Conservation (phyloP, 2,888 invertebrate genomes). For the Stenichneumon culpator region DNA sequence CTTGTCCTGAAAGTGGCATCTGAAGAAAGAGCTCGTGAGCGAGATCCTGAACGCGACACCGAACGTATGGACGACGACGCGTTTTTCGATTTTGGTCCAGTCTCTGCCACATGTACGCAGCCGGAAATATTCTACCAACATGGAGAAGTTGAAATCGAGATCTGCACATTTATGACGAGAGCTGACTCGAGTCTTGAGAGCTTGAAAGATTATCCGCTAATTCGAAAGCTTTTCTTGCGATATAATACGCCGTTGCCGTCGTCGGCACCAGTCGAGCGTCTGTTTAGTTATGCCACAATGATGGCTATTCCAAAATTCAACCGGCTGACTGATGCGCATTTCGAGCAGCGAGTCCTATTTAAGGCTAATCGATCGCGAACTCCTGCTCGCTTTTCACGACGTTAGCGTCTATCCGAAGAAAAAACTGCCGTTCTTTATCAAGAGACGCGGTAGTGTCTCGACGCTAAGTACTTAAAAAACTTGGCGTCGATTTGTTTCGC, state of each 20-base stretch:
- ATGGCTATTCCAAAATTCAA: constrained; percentile 42
- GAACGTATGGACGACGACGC: background rate
- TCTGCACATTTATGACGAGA: constrained; percentile 12
- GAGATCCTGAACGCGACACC: background rate
- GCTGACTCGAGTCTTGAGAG: constrained; percentile 1
- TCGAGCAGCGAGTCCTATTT: constrained; percentile 25
- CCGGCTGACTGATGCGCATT: constrained; percentile 23
- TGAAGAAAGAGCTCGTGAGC: constrained; percentile 3
- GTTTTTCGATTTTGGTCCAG: constrained; percentile 20
- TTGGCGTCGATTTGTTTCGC: no score
- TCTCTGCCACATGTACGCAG: background rate
- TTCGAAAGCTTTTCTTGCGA: constrained; percentile 17
- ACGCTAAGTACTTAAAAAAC: no score
- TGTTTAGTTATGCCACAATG: constrained; percentile 33
- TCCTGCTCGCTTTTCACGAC: constrained; percentile 95
- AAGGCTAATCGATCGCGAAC: constrained; percentile 89
- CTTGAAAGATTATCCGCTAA: constrained; percentile 11
- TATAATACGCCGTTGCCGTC: background rate
- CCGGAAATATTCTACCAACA: constrained; percentile 7
- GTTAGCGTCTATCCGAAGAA: constrained; percentile 97
- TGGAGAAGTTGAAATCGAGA: constrained; percentile 24
- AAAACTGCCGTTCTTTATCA: constrained; percentile 96
- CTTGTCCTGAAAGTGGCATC: constrained; percentile 9
- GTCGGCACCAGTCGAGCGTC: constrained; percentile 30
- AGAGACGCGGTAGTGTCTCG: no score